Percentiles rank a stretch among this genome's conserved stretches.
These are phyloP conservation scores for Notodonta ziczac DNA, from an alignment of 2,888 invertebrate species.

Conservation along the genomic window DNA sequence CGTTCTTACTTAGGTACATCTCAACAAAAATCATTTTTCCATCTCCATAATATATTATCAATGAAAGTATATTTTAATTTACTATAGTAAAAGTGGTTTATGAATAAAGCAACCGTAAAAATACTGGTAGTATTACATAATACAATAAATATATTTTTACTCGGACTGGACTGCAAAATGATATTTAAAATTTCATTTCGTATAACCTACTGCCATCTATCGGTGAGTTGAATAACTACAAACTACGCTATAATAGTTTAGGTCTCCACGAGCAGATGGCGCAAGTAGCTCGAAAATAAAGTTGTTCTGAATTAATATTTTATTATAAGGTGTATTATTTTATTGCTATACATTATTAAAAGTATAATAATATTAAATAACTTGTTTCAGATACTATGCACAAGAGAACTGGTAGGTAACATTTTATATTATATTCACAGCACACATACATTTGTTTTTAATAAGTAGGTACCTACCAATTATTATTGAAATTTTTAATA, in stretches of 20 bases:
- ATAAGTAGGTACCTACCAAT: neutral
- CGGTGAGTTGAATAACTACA: conserved; percentile 18
- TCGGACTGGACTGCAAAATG: too few relatives aligned
- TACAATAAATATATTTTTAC: too few relatives aligned
- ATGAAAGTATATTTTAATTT: too few relatives aligned
- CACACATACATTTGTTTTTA: conserved; percentile 1
- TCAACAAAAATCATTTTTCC: too few relatives aligned
- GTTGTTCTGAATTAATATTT: neutral
- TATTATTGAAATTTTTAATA: too few relatives aligned
- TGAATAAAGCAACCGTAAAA: too few relatives aligned
- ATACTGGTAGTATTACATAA: too few relatives aligned
- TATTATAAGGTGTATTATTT: neutral
- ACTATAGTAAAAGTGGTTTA: too few relatives aligned
- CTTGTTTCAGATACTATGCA: conserved; percentile 83
- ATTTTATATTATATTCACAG: conserved; percentile 29
- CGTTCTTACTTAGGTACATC: too few relatives aligned
- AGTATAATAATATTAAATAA: conserved; percentile 58
- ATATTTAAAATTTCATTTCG: neutral
- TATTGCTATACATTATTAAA: conserved; percentile 17
- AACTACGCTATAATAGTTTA: conserved; percentile 38
- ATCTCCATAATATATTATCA: too few relatives aligned
- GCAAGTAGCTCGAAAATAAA: conserved; percentile 20
- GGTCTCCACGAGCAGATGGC: conserved; percentile 56
- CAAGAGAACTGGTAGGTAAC: conserved; percentile 82
- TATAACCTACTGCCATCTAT: conserved; percentile 40